These are phyloP conservation scores for Lycorma delicatula DNA, from an alignment of 1,140 invertebrate species.

Conservation along the genomic window DNA sequence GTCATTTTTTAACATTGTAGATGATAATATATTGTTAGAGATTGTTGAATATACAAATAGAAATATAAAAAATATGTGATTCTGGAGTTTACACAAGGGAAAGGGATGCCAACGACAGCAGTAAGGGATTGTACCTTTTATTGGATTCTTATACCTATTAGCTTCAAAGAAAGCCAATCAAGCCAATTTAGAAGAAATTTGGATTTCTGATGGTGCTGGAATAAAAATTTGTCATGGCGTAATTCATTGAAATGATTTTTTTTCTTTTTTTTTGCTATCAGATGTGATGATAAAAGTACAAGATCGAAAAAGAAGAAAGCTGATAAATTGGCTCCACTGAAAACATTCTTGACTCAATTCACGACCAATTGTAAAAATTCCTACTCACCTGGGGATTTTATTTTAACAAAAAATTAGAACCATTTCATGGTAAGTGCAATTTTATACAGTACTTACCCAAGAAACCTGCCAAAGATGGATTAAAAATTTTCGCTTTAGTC, in stretches of 20 bases:
- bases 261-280: background rate
- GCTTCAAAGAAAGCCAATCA: background rate
- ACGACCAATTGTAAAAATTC: background rate
- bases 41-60: background rate
- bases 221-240: background rate
- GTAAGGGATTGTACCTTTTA: background rate
- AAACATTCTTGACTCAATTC: background rate
- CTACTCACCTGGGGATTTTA: conserved; percentile 10
- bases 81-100: conserved; percentile 2
- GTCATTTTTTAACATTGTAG: background rate
- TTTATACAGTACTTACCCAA: conserved; percentile 37
- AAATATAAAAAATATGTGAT: background rate
- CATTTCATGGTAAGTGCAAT: conserved; percentile 34
- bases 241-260: background rate
- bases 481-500: conserved; percentile 31
- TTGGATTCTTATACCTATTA: background rate
- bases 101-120: background rate
- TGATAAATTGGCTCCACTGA: conserved; percentile 2
- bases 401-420: conserved; percentile 37
- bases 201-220: conserved; percentile 1
- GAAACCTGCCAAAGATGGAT: conserved; percentile 36
- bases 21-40: background rate
- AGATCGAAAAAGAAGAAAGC: background rate
- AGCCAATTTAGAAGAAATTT: background rate
- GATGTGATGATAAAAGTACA: background rate